These are phyloP conservation scores for Vidua macroura DNA, from an alignment of 2,113 vertebrate genomes.

Conservation along the genomic window DNA sequence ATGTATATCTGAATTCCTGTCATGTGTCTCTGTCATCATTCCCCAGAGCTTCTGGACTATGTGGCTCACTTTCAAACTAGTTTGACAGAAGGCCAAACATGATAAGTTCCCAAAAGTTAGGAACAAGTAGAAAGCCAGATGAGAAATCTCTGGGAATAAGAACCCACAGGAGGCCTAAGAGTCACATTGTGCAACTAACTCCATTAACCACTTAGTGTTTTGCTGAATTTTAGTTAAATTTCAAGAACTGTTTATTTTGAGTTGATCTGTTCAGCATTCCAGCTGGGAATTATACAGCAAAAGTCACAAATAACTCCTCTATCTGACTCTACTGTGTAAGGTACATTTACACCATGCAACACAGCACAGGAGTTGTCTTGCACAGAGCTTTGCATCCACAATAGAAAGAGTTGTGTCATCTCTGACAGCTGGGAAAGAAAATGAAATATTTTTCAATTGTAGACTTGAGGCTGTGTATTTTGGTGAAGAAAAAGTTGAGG, in stretches of 20 bases:
- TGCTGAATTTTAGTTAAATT: background rate
- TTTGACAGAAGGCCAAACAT: slow-evolving; percentile 41
- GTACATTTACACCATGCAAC: background rate
- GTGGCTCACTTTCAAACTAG: slow-evolving; percentile 6
- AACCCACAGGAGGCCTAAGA: background rate
- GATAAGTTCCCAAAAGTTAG: slow-evolving; percentile 38
- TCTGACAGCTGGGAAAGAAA: background rate
- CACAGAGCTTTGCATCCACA: background rate
- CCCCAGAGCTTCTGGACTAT: slow-evolving; percentile 23
- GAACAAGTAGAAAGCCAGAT: slow-evolving; percentile 40
- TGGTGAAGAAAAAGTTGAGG: background rate
- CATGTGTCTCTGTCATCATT: slow-evolving; percentile 8
- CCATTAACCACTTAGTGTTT: background rate
- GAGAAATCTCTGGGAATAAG: slow-evolving; percentile 40
- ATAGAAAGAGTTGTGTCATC: background rate
- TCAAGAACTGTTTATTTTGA: background rate
- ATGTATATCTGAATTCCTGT: slow-evolving; percentile 5
- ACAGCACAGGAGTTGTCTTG: background rate
- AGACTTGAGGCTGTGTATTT: background rate
- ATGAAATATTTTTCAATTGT: background rate
- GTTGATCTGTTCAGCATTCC: background rate
- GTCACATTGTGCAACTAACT: background rate
- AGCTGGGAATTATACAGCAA: background rate
- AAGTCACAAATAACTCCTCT: background rate
- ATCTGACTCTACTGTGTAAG: background rate